A percentile compares a stretch with the other conserved stretches of the same genome.
These are phyloP conservation scores for Augiades crinisus DNA, from an alignment of 2,888 invertebrate species.

Conservation along the genomic window DNA sequence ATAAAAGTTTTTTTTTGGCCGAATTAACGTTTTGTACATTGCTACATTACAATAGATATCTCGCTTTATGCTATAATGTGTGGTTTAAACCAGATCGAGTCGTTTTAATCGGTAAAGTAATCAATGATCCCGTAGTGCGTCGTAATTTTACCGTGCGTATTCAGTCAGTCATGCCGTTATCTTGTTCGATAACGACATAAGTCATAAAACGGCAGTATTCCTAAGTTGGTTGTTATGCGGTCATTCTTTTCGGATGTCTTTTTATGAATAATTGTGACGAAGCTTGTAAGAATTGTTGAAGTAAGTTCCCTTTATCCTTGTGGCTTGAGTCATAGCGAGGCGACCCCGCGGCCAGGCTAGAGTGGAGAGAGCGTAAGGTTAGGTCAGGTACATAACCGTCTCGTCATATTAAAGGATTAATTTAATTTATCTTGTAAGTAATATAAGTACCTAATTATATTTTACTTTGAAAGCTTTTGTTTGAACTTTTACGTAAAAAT, in stretches of 20 bases:
- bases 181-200: slow-evolving; percentile 59
- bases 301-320: slow-evolving; percentile 1
- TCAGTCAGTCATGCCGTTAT: slow-evolving; percentile 64
- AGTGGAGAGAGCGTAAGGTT: slow-evolving; percentile 16
- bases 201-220: neutral
- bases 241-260: neutral
- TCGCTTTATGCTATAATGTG: slow-evolving; percentile 30
- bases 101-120: slow-evolving; percentile 37
- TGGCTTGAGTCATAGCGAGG: slow-evolving; percentile 17
- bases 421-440: too few relatives aligned
- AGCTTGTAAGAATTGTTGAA: neutral
- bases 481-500: too few relatives aligned
- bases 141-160: slow-evolving; percentile 68
- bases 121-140: slow-evolving; percentile 62
- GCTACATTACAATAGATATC: neutral
- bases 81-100: slow-evolving; percentile 46
- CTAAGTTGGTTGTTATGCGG: slow-evolving; percentile 1
- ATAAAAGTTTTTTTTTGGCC: slow-evolving; percentile 5
- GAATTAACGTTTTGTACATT: neutral
- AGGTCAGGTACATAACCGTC: neutral
- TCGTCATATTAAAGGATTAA: neutral
- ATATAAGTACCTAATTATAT: too few relatives aligned
- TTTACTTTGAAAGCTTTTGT: too few relatives aligned
- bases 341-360: slow-evolving; percentile 10
- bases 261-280: neutral